phyloP scores from a whole-genome alignment of 2,797 vertebrate species.

The Scyliorhinus canicula region DNA sequence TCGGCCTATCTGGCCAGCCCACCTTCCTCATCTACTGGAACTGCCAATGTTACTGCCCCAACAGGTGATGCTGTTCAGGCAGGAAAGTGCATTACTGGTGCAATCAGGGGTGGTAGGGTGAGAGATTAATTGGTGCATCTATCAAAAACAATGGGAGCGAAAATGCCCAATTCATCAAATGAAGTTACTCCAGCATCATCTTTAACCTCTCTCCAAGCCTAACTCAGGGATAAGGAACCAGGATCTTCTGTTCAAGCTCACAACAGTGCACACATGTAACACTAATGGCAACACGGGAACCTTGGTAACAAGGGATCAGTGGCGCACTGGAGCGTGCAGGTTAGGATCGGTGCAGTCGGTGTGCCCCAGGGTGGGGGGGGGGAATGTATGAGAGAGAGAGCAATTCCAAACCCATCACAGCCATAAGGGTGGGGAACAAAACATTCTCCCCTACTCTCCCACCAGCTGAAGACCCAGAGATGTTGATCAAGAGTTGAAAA shows the following conservation, averaged over 20 bases:
- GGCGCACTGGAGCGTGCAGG: not conserved
- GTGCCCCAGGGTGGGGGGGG: no score
- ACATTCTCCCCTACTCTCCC: not conserved
- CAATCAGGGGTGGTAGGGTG: not conserved
- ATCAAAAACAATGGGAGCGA: not conserved
- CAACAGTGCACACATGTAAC: not conserved
- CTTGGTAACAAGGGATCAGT: not conserved
- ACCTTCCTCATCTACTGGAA: not conserved
- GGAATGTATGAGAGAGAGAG: not conserved
- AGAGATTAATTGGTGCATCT: not conserved
- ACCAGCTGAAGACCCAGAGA: not conserved
- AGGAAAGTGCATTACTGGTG: not conserved
- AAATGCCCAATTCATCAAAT: not conserved
- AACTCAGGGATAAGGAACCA: no score
- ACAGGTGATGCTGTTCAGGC: not conserved
- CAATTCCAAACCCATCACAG: not conserved
- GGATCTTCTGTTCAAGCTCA: not conserved
- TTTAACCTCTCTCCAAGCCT: not conserved
- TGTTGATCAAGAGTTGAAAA: not conserved
- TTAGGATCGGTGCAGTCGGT: not conserved
- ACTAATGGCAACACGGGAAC: not conserved
- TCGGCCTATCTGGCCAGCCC: no score
- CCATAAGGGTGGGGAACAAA: not conserved
- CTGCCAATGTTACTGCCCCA: not conserved
- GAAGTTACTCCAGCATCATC: not conserved